phyloP scores from a whole-genome alignment of 2,888 invertebrate genomes.

The Cheilosia vulpina region DNA sequence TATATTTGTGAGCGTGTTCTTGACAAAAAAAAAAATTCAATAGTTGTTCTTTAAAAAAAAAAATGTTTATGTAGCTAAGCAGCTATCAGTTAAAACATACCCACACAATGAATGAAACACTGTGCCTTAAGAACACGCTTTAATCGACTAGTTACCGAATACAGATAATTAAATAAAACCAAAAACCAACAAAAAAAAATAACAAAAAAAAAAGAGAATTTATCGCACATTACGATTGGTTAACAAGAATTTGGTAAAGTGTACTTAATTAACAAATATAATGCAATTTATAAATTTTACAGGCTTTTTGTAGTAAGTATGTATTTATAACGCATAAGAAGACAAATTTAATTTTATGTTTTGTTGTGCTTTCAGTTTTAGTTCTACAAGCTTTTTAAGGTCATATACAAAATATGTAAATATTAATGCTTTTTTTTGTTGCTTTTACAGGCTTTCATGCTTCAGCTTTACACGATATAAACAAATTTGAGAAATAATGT shows the following conservation, averaged over 20 bases:
- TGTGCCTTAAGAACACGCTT: constrained; percentile 28
- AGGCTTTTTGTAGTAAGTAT: constrained; percentile 82
- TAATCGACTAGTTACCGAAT: constrained; percentile 15
- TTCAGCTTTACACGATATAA: constrained; percentile 34
- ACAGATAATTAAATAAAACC: constrained; percentile 12
- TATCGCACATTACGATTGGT: constrained; percentile 21
- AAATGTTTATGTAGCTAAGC: constrained; percentile 52
- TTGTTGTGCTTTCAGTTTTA: constrained; percentile 36
- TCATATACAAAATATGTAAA: constrained; percentile 12
- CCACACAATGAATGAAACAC: constrained; percentile 59
- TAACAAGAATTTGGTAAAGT: constrained; percentile 42
- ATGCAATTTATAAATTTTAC: constrained; percentile 76
- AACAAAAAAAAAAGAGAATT: constrained; percentile 10
- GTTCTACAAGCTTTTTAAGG: constrained; percentile 28
- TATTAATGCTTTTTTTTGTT: constrained; percentile 60
- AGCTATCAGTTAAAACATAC: constrained; percentile 57
- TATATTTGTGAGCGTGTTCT: constrained; percentile 65
- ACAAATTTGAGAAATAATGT: neutral
- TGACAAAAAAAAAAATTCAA: constrained; percentile 31
- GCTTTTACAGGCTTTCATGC: constrained; percentile 58
- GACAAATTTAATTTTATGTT: constrained; percentile 15
- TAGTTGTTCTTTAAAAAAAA: constrained; percentile 41
- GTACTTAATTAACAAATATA: constrained; percentile 53
- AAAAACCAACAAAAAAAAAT: neutral
- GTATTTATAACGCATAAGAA: constrained; percentile 76